phyloP scores from a whole-genome alignment of 2,797 vertebrate species.

The Hydrolagus colliei region DNA sequence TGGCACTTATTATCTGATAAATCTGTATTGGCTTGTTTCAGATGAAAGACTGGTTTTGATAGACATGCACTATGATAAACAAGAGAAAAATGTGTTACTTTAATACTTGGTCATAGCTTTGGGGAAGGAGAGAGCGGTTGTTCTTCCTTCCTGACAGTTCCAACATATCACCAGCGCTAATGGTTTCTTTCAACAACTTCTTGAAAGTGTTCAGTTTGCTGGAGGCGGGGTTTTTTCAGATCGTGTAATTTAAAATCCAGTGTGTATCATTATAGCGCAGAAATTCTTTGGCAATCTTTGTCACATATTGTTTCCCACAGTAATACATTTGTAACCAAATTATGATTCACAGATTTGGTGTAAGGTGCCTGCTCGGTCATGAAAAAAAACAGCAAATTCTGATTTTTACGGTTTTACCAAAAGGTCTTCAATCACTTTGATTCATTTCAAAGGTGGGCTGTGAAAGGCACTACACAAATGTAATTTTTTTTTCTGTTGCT shows the following conservation, averaged over 20 bases:
- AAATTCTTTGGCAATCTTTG: conserved; percentile 39
- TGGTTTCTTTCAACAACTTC: conserved; percentile 43
- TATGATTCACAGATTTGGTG: not conserved
- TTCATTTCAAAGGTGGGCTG: not conserved
- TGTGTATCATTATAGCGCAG: conserved; percentile 29
- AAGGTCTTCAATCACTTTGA: not conserved
- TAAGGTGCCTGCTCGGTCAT: not conserved
- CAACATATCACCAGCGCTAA: conserved; percentile 46
- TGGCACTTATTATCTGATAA: conserved; percentile 42
- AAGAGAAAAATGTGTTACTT: conserved; percentile 38
- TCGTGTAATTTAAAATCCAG: conserved; percentile 45
- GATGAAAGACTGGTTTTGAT: conserved; percentile 44
- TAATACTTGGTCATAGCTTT: conserved; percentile 34
- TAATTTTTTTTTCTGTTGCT: too few species aligned
- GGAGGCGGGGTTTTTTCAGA: conserved; percentile 50
- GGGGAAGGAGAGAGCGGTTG: conserved; percentile 37
- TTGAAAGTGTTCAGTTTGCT: conserved; percentile 36
- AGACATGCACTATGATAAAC: conserved; percentile 39
- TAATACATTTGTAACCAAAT: not conserved
- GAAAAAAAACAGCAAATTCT: not conserved
- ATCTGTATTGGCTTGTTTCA: conserved; percentile 45
- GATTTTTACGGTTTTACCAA: not conserved
- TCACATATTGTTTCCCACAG: conserved; percentile 45
- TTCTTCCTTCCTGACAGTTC: conserved; percentile 36
- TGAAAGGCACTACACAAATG: not conserved